A percentile compares a stretch with the other conserved stretches of the same genome.
Conservation (phyloP, 2,113 vertebrate species). For the Rhizomys pruinosus region DNA sequence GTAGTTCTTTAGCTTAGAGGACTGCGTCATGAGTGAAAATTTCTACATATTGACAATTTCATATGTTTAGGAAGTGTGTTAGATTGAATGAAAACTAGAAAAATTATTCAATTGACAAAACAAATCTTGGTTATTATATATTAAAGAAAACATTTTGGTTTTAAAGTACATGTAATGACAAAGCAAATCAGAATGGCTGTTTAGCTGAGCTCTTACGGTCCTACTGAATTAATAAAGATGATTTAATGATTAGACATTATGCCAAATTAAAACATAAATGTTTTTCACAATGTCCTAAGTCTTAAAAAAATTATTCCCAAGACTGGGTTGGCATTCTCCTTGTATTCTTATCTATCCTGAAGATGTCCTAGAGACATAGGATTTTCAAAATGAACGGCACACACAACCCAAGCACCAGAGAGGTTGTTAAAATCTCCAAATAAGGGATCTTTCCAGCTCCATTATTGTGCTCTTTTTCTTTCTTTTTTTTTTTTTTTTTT, state of each 20-base stretch:
- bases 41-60: not conserved
- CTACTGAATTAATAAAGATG: slow-evolving; percentile 44
- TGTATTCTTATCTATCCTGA: not conserved
- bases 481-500: too few species aligned
- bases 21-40: not conserved
- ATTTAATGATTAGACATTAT: slow-evolving; percentile 37
- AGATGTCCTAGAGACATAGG: not conserved
- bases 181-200: not conserved
- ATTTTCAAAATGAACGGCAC: not conserved
- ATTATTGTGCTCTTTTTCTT: not conserved
- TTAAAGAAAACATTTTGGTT: not conserved
- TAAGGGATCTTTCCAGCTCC: not conserved
- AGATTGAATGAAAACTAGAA: not conserved
- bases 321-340: not conserved
- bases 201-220: not conserved
- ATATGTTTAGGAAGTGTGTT: not conserved
- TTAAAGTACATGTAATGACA: not conserved
- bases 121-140: not conserved
- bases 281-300: too few species aligned
- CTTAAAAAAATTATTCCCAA: too few species aligned
- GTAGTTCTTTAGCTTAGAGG: too few species aligned
- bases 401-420: not conserved
- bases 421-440: not conserved
- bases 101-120: slow-evolving; percentile 24
- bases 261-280: too few species aligned